Conservation (phyloP, 2,113 vertebrate species). For the Xenus cinereus region DNA sequence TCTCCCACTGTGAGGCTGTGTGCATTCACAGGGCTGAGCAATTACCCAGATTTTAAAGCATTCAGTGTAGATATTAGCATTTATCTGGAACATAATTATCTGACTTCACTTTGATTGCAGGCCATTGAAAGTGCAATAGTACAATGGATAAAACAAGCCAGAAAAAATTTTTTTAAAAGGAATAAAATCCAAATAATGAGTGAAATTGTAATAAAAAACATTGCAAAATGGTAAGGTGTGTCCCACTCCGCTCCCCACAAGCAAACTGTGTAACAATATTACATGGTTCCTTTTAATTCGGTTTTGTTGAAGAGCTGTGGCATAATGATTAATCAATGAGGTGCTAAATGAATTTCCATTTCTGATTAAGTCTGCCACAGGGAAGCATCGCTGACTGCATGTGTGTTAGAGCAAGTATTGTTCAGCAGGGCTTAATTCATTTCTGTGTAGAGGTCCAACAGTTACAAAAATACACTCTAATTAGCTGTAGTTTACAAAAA, state of each 20-base stretch:
- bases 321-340: background rate
- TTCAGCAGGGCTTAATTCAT: background rate
- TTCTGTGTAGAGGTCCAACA: background rate
- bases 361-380: background rate
- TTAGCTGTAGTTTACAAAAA: background rate
- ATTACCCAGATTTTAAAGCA: background rate
- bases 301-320: background rate
- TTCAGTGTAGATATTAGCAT: background rate
- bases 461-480: background rate
- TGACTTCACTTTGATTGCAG: background rate
- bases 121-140: background rate
- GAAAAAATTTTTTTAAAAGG: background rate
- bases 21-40: background rate
- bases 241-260: background rate
- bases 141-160: background rate
- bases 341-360: slow-evolving; percentile 10
- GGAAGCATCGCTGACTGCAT: background rate
- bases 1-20: background rate
- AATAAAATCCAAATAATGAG: background rate
- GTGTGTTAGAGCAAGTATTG: background rate
- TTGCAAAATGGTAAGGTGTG: background rate
- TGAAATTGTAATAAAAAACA: background rate
- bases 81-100: background rate
- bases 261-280: background rate
- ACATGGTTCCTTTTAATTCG: background rate